These are phyloP conservation scores for Dasypolia templi DNA, from an alignment of 2,888 invertebrate species.

Conservation along the genomic window DNA sequence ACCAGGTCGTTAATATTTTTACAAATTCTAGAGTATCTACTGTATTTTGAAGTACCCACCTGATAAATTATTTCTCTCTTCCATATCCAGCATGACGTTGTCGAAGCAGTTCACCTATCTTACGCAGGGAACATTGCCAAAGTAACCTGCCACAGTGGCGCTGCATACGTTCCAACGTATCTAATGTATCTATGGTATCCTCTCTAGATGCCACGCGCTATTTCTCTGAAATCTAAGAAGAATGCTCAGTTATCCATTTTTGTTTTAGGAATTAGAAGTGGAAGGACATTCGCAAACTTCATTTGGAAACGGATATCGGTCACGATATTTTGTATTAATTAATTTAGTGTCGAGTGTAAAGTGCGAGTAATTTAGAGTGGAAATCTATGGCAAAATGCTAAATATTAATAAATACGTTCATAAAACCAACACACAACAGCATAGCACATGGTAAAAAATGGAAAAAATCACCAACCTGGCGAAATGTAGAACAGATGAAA, in stretches of 20 bases:
- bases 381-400: too few relatives aligned
- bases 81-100: not conserved
- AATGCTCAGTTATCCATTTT: not conserved
- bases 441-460: not conserved
- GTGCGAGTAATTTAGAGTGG: too few relatives aligned
- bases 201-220: conserved; percentile 2
- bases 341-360: too few relatives aligned
- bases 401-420: too few relatives aligned
- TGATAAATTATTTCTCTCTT: not conserved
- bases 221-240: not conserved
- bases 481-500: not conserved
- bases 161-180: conserved; percentile 52
- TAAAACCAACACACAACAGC: too few relatives aligned
- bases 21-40: not conserved
- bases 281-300: not conserved
- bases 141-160: conserved; percentile 77
- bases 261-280: not conserved
- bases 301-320: not conserved
- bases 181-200: conserved; percentile 7
- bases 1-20: too few relatives aligned
- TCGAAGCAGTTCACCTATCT: conserved; percentile 76
- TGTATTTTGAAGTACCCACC: not conserved
- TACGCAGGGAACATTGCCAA: conserved; percentile 79
- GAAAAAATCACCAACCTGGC: not conserved
- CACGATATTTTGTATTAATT: not conserved